Base-by-base conservation (phyloP, 2,888 invertebrate genomes). In the Notodromas monacha region DNA sequence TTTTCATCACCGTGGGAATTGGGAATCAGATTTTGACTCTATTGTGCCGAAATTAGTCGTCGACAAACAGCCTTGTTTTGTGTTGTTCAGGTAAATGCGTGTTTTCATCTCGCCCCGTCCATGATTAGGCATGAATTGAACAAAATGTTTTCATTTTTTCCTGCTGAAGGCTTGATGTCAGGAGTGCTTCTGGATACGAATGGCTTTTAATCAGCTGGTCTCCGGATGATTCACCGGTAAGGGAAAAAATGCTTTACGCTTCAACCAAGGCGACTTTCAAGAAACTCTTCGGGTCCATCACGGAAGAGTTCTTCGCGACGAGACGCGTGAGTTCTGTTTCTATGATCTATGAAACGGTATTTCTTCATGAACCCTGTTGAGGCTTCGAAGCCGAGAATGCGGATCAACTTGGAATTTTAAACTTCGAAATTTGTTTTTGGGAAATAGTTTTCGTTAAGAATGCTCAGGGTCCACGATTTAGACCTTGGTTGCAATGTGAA, bases 181-280 rank as follows among this genome's bases (percentile, higher is more conserved):
- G 68, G 37, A 60, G 69, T 13, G 55, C 55, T 8, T 56, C 66
- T 4, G 77, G 77, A 1, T 67, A 73, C 49, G 72, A 79, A 42
- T 96, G 92, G 89, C 49, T 92, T 5, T 58, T 81, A 31, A 65
- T 84, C 31, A 73, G 73, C 40, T 96, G 86, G 77, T 76, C 72
- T 1, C 92, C 92, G 1, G 92, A 92, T 44, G 62, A 61, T 33
- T 73, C 86, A 1, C 64, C 72, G 0, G 68, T 89, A 3, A 57
- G 89, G 33, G 68, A 81, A 43, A 96, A 96, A 52, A 92, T 96
- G 92, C 54, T 96, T 31, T 86, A 86, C 43, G 92, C 92, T 0
- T 86, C 84, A 1, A 92, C 89, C 0, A 79, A 86, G 51, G 79
- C 92, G 2, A 96, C 92, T 1, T 55, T 96, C 15, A 96, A 89